These are phyloP conservation scores for Macrochelys suwanniensis DNA, from an alignment of 2,797 vertebrate genomes.

Conservation along the genomic window DNA sequence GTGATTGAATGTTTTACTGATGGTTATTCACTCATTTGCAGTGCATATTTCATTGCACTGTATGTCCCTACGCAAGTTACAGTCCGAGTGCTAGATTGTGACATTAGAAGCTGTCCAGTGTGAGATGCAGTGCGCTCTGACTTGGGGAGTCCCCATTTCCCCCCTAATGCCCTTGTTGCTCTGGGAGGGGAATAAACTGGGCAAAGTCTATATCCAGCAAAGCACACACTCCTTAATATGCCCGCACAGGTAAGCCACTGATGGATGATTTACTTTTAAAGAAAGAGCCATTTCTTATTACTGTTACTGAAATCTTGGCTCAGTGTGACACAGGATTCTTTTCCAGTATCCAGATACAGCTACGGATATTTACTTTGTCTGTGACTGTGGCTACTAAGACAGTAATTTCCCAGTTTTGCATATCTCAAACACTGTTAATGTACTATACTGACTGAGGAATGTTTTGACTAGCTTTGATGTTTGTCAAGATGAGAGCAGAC, in stretches of 20 bases:
- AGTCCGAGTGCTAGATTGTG: neutral
- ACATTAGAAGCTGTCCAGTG: neutral
- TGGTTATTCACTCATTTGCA: neutral
- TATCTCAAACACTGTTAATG: neutral
- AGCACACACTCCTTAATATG: neutral
- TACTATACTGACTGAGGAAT: neutral
- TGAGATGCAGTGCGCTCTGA: neutral
- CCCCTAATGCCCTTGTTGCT: neutral
- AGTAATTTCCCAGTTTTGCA: neutral
- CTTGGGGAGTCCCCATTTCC: neutral
- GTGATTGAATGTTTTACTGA: neutral
- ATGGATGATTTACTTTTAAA: neutral
- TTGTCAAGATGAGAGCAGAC: neutral
- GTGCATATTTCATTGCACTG: neutral
- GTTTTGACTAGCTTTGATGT: neutral
- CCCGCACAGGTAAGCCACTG: neutral
- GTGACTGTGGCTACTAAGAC: too few relatives aligned
- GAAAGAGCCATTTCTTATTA: neutral
- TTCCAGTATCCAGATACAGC: too few relatives aligned
- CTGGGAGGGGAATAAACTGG: neutral
- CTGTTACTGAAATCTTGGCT: neutral
- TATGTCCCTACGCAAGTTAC: neutral
- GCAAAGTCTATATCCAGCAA: neutral
- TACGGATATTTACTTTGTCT: neutral
- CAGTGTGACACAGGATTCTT: neutral